Evolutionary conservation across 2,888 invertebrate genomes (phyloP), one percentile per base, ranked within the genome.

Genomic region (Laothoe populi): DNA sequence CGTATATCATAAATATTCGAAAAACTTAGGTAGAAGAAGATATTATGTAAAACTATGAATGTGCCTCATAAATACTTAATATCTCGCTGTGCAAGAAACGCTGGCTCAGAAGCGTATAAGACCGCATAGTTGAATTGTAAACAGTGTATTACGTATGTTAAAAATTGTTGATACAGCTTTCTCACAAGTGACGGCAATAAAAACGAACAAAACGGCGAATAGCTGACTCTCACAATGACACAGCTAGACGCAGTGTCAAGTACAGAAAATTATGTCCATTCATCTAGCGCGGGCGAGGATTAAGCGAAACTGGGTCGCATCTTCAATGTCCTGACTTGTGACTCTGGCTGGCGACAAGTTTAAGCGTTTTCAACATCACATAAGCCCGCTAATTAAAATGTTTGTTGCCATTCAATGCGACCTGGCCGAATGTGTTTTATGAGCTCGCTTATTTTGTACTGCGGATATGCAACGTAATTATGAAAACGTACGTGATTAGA

Each of bases 261-360:
- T 87, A 83, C 88, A 90, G 90, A 87, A 90, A 91, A 91, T 92
- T 89, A 89, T 91, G 88, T 90, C 86, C 88, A 91, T 92, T 92
- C 89, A 91, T 83, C 86, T 84, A 74, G 82, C 74, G 84, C 81
- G 75, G 73, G 78, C 77, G 79, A 77, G 90, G 90, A 90, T 91
- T 92, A 90, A 82, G 82, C 80, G 84, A 80, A 89, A 90, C 78
- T 85, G 72, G 89, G 87, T 83, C 89, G 88, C 87, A 83, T 88
- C 87, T 88, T 83, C 82, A 83, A 75, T 78, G 69, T 75, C 77
- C 76, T 72, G 78, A 81, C 82, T 83, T 79, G 75, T 79, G 80
- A 80, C 79, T 78, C 76, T 67, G 66, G 69, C 75, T 76, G 83
- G 76, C 75, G 81, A 82, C 82, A 81, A 84, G 73, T 83, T 86